These are phyloP conservation scores for Griposia aprilina DNA, from an alignment of 2,888 invertebrate genomes.

Conservation along the genomic window DNA sequence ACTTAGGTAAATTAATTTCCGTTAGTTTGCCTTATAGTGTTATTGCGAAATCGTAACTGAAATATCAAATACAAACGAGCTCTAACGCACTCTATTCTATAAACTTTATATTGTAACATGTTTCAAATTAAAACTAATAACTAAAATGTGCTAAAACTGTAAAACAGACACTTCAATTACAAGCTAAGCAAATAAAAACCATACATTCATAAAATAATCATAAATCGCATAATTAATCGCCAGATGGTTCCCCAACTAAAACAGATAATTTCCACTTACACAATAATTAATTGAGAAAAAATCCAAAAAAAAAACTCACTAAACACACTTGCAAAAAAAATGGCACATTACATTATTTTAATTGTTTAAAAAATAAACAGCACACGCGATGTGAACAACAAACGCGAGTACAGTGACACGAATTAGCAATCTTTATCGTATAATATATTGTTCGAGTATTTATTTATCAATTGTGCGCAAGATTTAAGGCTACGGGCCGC, in stretches of 20 bases:
- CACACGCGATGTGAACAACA: conserved; percentile 58
- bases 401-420: conserved; percentile 61
- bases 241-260: conserved; percentile 10
- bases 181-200: conserved; percentile 1
- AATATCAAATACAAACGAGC: neutral
- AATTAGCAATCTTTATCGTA: conserved; percentile 61
- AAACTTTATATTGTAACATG: neutral
- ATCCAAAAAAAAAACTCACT: conserved; percentile 30
- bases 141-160: neutral
- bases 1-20: conserved; percentile 20
- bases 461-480: conserved; percentile 64
- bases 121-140: conserved; percentile 7
- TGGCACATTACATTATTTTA: conserved; percentile 51
- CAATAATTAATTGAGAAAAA: conserved; percentile 22
- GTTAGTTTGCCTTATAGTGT: neutral
- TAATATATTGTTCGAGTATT: conserved; percentile 61
- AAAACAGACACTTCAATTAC: conserved; percentile 1
- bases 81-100: neutral
- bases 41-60: conserved; percentile 19
- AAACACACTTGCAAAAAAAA: conserved; percentile 42
- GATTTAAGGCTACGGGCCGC: conserved; percentile 64
- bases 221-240: neutral
- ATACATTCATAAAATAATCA: conserved; percentile 6
- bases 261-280: conserved; percentile 43
- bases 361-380: conserved; percentile 32